These are phyloP conservation scores for Salmo trutta DNA, from an alignment of 2,797 vertebrate species.

Conservation along the genomic window DNA sequence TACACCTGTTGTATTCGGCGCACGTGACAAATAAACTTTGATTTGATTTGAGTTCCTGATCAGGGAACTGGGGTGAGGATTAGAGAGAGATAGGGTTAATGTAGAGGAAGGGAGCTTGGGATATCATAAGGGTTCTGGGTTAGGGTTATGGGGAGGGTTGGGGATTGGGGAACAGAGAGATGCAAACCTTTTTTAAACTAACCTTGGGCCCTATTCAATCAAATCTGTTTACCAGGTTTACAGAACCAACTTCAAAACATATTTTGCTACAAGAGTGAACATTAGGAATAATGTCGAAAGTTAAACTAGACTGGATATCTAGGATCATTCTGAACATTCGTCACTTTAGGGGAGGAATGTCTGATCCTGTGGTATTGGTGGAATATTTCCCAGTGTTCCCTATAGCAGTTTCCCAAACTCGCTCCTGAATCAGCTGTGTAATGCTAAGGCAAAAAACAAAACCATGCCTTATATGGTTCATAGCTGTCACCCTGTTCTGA, in stretches of 20 bases:
- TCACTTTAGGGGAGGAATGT: not conserved
- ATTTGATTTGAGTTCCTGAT: not conserved
- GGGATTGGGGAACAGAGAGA: too few relatives aligned
- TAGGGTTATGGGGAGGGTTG: too few relatives aligned
- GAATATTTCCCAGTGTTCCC: not conserved
- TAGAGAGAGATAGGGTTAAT: too few relatives aligned
- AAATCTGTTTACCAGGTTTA: constrained; percentile 1
- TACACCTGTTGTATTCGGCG: too few relatives aligned
- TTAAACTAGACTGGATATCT: too few relatives aligned
- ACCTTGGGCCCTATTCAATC: not conserved
- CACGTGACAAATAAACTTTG: too few relatives aligned
- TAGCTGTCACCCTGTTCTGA: not conserved
- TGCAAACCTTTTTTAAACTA: not conserved
- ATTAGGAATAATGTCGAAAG: not conserved
- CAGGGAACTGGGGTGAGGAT: not conserved
- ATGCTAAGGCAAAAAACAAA: not conserved
- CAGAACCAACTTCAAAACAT: not conserved
- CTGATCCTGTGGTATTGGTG: not conserved
- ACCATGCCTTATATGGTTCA: not conserved
- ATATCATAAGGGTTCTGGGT: too few relatives aligned
- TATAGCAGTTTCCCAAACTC: too few relatives aligned
- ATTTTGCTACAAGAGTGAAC: not conserved
- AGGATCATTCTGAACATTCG: not conserved
- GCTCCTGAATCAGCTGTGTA: too few relatives aligned
- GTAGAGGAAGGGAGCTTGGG: too few relatives aligned